These are phyloP conservation scores for Otocyon megalotis DNA, from an alignment of 2,113 vertebrate species.

Conservation along the genomic window DNA sequence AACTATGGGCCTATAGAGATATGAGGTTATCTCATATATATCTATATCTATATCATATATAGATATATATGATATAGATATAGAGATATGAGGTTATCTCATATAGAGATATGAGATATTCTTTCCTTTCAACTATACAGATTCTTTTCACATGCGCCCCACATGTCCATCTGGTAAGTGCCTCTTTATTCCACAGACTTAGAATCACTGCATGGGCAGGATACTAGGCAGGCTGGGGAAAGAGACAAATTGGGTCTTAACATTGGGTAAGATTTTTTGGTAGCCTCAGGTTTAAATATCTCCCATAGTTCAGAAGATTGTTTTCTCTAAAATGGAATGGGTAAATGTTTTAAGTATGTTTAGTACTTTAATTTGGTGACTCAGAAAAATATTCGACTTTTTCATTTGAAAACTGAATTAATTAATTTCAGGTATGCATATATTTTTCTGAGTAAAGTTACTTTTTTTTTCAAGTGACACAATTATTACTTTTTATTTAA, in stretches of 20 bases:
- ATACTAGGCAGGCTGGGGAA: background rate
- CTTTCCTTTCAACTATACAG: background rate
- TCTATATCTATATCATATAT: too few relatives aligned
- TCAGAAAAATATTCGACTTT: background rate
- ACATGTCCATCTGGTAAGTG: background rate
- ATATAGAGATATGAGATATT: background rate
- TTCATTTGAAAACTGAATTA: background rate
- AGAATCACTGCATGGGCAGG: accelerated
- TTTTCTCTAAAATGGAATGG: background rate
- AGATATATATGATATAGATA: too few relatives aligned
- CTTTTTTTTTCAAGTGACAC: background rate
- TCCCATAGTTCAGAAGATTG: background rate
- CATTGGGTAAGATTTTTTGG: background rate
- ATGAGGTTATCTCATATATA: too few relatives aligned
- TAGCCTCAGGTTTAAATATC: background rate
- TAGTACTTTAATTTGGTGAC: background rate
- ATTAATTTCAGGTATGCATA: background rate
- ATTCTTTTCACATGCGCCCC: background rate
- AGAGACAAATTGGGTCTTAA: background rate
- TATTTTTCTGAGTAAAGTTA: background rate
- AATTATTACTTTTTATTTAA: slow-evolving; percentile 64
- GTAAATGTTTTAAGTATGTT: background rate
- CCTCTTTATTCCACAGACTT: background rate
- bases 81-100: background rate
- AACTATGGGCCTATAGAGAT: background rate